Base-by-base conservation (phyloP, 2,797 vertebrate genomes). In the Vireo griseus region DNA sequence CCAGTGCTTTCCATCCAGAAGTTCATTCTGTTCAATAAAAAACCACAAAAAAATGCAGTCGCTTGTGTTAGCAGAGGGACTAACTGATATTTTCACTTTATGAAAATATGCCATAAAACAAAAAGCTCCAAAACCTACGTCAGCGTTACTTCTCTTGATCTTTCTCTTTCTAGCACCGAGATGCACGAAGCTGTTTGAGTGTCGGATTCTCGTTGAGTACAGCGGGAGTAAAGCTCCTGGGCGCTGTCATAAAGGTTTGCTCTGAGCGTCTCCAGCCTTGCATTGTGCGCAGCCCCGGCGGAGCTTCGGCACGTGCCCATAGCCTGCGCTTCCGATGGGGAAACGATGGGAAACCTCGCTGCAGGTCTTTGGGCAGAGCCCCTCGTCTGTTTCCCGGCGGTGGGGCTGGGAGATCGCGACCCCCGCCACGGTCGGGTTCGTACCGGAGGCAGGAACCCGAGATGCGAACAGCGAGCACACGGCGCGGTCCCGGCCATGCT, bases 171-270 rank as follows among this genome's bases (percentile, higher is more conserved):
- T 33, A 40, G 66, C 25, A 5, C 6, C 26, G 5, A 4, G 33
- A 17, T 20, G 25, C 25, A 12, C 19, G 31, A 11, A 39, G n/a
- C 3, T 29, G 21, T 14, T 14, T 2, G 52, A 54, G n/a, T 5
- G 33, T 57, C 24, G 19, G 66, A 24, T 51, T 65, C 29, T 5
- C 13, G 2, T 0, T 44, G 45, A 54, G 54, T 4, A 10, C 35
- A 33, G 6, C 2, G n/a, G 57, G 44, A 71, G 37, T 10, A 12
- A 45, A 88, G 48, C 31, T 11, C 29, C 16, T 11, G 25, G 48
- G 16, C 7, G 10, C n/a, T 4, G 0, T 5, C 17, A 1, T 0
- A 10, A 18, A 24, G 29, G 5, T 33, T 63, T 3, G 25, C 4
- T 16, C 40, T 6, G 50, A 51, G 61, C 13, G 5, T 77, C 20